phyloP scores from a whole-genome alignment of 2,888 invertebrate genomes.

The Euzetes globulus region DNA sequence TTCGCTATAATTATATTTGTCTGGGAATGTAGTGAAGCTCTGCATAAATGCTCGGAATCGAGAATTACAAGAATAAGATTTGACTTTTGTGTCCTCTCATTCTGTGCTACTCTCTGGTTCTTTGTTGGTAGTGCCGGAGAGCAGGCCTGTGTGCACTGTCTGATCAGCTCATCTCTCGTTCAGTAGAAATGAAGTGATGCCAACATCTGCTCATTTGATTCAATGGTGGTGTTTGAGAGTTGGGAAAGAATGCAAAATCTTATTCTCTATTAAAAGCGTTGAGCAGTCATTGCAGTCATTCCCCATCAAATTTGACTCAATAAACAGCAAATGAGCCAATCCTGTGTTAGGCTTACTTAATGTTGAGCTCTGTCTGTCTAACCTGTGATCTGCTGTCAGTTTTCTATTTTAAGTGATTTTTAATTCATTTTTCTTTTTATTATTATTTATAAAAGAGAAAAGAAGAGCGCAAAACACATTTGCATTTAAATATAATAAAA shows the following conservation, averaged over 20 bases:
- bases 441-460: slow-evolving; percentile 1
- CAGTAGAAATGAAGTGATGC: neutral
- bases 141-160: neutral
- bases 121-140: neutral
- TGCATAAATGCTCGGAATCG: neutral
- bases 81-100: neutral
- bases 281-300: neutral
- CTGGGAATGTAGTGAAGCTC: slow-evolving; percentile 9
- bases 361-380: slow-evolving; percentile 7
- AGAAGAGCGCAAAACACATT: slow-evolving; percentile 4
- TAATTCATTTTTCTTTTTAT: slow-evolving; percentile 22
- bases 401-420: slow-evolving; percentile 29
- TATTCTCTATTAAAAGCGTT: neutral
- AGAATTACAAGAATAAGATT: neutral
- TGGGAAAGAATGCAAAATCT: neutral
- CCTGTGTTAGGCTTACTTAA: neutral
- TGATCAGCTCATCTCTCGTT: neutral
- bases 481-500: slow-evolving; percentile 23
- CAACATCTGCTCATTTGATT: slow-evolving; percentile 4
- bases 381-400: slow-evolving; percentile 13
- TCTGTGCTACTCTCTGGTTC: slow-evolving; percentile 1
- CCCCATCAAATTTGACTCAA: slow-evolving; percentile 26
- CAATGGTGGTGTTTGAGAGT: neutral
- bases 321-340: slow-evolving; percentile 23
- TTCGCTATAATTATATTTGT: slow-evolving; percentile 14